A percentile compares a stretch with the other conserved stretches of the same genome.
These are phyloP conservation scores for Peromyscus nudipes DNA, from an alignment of 2,797 vertebrate species.

Conservation along the genomic window DNA sequence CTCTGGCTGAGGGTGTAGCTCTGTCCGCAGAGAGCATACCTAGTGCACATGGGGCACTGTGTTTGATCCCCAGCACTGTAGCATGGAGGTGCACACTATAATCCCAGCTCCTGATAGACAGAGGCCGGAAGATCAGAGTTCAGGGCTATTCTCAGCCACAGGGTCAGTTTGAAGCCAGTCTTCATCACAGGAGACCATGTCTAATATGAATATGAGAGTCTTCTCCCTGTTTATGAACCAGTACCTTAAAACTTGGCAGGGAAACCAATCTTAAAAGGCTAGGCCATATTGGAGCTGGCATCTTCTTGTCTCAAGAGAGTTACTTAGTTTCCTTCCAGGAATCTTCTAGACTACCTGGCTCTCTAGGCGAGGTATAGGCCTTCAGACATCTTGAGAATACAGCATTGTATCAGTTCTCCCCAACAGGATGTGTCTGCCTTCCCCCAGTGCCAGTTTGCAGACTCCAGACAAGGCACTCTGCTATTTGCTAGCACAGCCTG, in stretches of 20 bases:
- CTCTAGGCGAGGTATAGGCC: background rate
- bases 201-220: background rate
- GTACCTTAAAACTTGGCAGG: background rate
- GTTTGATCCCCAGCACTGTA: background rate
- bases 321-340: slow-evolving; percentile 28
- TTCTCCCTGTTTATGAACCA: background rate
- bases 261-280: background rate
- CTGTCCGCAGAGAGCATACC: background rate
- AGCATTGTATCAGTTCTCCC: background rate
- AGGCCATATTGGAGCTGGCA: background rate
- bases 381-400: background rate
- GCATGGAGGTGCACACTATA: background rate
- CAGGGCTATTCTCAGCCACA: background rate
- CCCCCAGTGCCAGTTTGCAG: background rate
- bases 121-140: background rate
- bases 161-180: background rate
- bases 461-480: background rate
- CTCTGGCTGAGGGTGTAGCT: background rate
- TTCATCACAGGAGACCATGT: background rate
- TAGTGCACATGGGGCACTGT: background rate
- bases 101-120: background rate
- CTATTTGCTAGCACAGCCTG: slow-evolving; percentile 23
- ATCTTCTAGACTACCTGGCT: background rate
- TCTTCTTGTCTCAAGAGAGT: background rate
- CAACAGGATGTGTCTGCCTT: background rate